Percentiles rank a stretch among this genome's conserved stretches.
Evolutionary conservation across 2,888 invertebrate genomes (phyloP).

Genomic region (Acrobeloides nanus): DNA sequence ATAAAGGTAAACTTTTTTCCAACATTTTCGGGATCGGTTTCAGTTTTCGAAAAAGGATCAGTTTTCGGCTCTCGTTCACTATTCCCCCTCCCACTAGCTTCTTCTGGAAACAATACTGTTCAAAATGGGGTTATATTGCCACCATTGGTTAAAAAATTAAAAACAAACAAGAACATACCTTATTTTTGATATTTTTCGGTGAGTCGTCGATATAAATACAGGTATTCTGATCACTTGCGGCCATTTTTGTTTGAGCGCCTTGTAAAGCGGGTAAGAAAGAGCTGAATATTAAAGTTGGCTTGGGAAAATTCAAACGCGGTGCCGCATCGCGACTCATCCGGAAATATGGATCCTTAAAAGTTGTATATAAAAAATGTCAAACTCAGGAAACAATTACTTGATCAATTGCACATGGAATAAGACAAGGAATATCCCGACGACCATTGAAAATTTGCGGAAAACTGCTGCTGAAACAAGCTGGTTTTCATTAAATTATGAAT

Average conservation of each 20-base stretch:
- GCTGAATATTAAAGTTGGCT: conserved; percentile 75
- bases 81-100: not conserved
- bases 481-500: too few species aligned
- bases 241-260: conserved; percentile 97
- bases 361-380: conserved; percentile 1
- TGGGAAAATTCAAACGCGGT: conserved; percentile 74
- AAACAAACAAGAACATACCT: conserved; percentile 66
- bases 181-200: conserved; percentile 86
- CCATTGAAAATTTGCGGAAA: conserved; percentile 56
- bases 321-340: conserved; percentile 98
- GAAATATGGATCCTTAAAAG: conserved; percentile 81
- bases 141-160: too few species aligned
- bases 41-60: not conserved
- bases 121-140: too few species aligned
- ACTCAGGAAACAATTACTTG: conserved; percentile 62
- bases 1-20: conserved; percentile 6
- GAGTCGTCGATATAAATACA: conserved; percentile 92
- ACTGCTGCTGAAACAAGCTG: too few species aligned
- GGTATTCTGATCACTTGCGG: conserved; percentile 83
- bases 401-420: conserved; percentile 97
- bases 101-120: too few species aligned
- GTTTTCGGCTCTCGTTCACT: not conserved
- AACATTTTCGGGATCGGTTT: not conserved
- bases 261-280: conserved; percentile 87
- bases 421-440: conserved; percentile 69